Evolutionary conservation across 2,797 vertebrate genomes (phyloP), one percentile per base, ranked within the genome.

Genomic region (Gallinago solitaria): DNA sequence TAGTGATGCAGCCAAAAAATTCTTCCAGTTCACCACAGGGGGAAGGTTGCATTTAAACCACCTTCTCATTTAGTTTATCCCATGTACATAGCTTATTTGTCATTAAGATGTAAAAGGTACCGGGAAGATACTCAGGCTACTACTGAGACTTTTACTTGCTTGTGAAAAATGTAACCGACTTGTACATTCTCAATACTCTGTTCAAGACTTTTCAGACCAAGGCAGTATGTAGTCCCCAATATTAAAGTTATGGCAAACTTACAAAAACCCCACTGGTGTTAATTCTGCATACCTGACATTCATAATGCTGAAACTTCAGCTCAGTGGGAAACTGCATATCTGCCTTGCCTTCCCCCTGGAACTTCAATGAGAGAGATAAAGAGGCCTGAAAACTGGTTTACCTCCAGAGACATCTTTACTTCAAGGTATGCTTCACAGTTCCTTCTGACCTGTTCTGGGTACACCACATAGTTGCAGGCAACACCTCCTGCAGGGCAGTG

Each of bases 211-310:
- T 90, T 83, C 56, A 85, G 68, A 86, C 21, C 7, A 59, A 80
- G 30, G 9, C 16, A 70, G 43, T 54, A 69, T 14, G 28, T 51
- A 80, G 28, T 20, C 19, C 6, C 27, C 9, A 35, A 63, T 33
- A 76, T 7, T 64, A 43, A 51, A 79, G 21, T 59, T 51, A 41
- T 11, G 20, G 45, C 13, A 59, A 71, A 83, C 18, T 63, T 28
- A 11, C 78, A 80, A 43, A 2, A 19, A 2, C 0, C 1, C 5
- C 16, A 68, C 3, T 7, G 27, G 51, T 53, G 1, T 32, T 63
- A 78, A 60, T 50, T 60, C 16, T 83, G 19, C 7, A 4, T 33
- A 41, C 39, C 57, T 63, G 32, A 71, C 78, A 60, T 8, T n/a
- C 2, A 0, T 14, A 80, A 65, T 5, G 6, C 43, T 45, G 45